Conservation (phyloP, 2,888 invertebrate species). For the Calliphora vomitoria region DNA sequence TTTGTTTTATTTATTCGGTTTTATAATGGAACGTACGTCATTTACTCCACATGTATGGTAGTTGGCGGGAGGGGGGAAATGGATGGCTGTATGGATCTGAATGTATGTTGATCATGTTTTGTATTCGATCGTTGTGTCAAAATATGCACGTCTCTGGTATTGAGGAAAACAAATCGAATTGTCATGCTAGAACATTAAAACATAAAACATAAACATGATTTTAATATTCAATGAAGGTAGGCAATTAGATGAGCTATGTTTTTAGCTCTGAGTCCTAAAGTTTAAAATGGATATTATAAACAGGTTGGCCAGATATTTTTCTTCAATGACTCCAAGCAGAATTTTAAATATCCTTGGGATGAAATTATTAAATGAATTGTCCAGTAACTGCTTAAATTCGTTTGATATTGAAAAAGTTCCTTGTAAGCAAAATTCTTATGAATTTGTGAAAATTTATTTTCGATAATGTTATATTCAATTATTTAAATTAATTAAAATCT, state of each 20-base stretch:
- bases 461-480: too few relatives aligned
- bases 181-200: neutral
- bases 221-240: neutral
- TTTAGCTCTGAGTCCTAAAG: neutral
- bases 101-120: neutral
- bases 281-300: too few relatives aligned
- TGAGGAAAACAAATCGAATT: neutral
- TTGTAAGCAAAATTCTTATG: too few relatives aligned
- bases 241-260: neutral
- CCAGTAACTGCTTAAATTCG: too few relatives aligned
- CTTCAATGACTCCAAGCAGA: too few relatives aligned
- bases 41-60: neutral
- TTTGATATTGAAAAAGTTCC: too few relatives aligned
- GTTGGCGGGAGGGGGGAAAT: neutral
- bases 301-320: too few relatives aligned
- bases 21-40: slow-evolving; percentile 32
- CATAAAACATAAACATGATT: neutral
- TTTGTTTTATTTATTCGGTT: neutral
- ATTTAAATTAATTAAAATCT: too few relatives aligned
- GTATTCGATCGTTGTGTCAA: neutral
- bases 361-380: too few relatives aligned
- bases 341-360: too few relatives aligned
- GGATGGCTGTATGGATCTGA: neutral
- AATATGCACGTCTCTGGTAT: neutral
- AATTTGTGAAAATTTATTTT: too few relatives aligned